phyloP scores from a whole-genome alignment of 1,140 invertebrate genomes.

The Antheraea pernyi region DNA sequence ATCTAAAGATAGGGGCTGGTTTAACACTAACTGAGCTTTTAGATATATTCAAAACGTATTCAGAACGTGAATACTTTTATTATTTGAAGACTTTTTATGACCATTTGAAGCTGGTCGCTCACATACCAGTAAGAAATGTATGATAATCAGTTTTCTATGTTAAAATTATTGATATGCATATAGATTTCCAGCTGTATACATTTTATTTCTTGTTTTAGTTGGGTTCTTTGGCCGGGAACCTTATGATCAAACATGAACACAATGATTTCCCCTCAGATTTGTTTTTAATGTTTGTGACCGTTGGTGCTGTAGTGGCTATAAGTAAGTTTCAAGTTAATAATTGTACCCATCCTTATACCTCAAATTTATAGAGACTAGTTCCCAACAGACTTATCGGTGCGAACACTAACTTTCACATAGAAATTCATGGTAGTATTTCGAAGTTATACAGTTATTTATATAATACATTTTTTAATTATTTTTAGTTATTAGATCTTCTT shows the following conservation, averaged over 20 bases:
- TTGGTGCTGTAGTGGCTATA: constrained; percentile 81
- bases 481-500: too few relatives aligned
- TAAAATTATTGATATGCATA: too few relatives aligned
- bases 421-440: too few relatives aligned
- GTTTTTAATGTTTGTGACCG: constrained; percentile 85
- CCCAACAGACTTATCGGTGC: too few relatives aligned
- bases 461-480: too few relatives aligned
- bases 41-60: constrained; percentile 79
- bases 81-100: constrained; percentile 65
- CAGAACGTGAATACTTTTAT: constrained; percentile 62
- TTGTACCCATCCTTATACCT: too few relatives aligned
- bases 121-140: constrained; percentile 84
- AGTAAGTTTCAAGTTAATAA: constrained; percentile 55
- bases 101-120: constrained; percentile 83
- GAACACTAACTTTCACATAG: too few relatives aligned
- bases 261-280: constrained; percentile 88
- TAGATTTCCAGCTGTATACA: too few relatives aligned
- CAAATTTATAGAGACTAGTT: too few relatives aligned
- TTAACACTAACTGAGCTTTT: constrained; percentile 82
- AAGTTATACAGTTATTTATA: too few relatives aligned
- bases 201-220: constrained; percentile 67
- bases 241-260: constrained; percentile 88
- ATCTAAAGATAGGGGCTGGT: constrained; percentile 81
- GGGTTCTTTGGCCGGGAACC: constrained; percentile 88
- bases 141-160: constrained; percentile 44